Evolutionary conservation across 2,888 invertebrate genomes (phyloP), one percentile per base, ranked within the genome.

Genomic region (Atrina japonica): DNA sequence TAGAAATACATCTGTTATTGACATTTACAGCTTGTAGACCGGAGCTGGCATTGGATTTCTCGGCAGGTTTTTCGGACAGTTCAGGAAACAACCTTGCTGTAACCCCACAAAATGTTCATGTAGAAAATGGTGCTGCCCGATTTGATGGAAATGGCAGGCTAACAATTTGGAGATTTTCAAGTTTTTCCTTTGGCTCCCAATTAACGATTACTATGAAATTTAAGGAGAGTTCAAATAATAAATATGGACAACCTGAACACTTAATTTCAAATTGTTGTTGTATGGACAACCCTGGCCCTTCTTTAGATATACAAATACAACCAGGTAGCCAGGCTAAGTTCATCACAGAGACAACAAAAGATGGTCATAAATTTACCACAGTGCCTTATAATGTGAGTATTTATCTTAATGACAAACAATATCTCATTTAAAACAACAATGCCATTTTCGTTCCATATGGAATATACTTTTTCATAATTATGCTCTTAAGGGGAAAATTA

Each of bases 181-280:
- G 80, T 14, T 70, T 76, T 40, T 78, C 80, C 6, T 73, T 78
- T 5, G 77, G 78, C 7, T 70, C 73, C 14, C 63, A 71, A 35
- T 53, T 80, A 16, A 72, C 75, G 9, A 69, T 80, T 14, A 78
- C 71, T 1, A 74, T 80, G 66, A 70, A 72, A 56, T 80, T 75
- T 63, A 69, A 76, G 27, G 63, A 66, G 14, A 68, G 67, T 40
- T 70, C 72, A 1, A 50, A 63, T 30, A 65, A 63, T 0, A 47
- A 45, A 3, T 67, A 52, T 5, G 66, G 68, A 23, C 67, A 69
- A 43, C 53, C 73, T 52, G 75, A 76, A 74, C 76, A 80, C 52
- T 40, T 80, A 7, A 70, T 80, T 16, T 80, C 80, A 0, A 80
- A 80, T 60, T 80, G 80, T 66, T 80, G 77, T 27, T 77, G 77